phyloP scores from a whole-genome alignment of 2,113 vertebrate genomes.

The Nipponia nippon region DNA sequence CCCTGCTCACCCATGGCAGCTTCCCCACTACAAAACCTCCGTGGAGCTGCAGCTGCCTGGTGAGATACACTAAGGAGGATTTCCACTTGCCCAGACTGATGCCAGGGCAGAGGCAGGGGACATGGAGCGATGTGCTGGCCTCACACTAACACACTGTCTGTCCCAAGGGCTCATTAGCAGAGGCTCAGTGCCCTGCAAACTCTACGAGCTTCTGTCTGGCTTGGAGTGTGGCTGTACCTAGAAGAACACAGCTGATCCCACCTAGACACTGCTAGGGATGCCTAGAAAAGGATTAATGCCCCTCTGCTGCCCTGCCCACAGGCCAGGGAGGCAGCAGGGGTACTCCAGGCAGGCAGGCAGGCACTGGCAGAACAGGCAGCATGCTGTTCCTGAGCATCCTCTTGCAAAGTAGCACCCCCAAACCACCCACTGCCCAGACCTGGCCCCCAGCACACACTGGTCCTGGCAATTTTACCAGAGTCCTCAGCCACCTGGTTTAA shows the following conservation, averaged over 20 bases:
- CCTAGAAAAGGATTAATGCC: background rate
- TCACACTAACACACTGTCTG: background rate
- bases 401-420: background rate
- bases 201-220: background rate
- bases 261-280: too few relatives aligned
- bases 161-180: background rate
- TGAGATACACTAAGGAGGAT: background rate
- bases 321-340: background rate
- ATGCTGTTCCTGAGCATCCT: background rate
- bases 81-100: background rate
- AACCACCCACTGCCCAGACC: background rate
- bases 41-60: background rate
- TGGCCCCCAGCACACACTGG: background rate
- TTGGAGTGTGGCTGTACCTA: background rate
- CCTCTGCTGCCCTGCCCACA: background rate
- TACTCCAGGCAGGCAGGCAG: background rate
- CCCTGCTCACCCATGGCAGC: background rate
- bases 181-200: background rate
- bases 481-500: background rate
- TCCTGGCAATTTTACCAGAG: too few relatives aligned
- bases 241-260: background rate
- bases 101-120: background rate
- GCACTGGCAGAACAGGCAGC: background rate
- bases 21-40: background rate
- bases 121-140: fast-evolving